Conservation (phyloP, 2,888 invertebrate species). For the Drosophila suboccidentalis region DNA sequence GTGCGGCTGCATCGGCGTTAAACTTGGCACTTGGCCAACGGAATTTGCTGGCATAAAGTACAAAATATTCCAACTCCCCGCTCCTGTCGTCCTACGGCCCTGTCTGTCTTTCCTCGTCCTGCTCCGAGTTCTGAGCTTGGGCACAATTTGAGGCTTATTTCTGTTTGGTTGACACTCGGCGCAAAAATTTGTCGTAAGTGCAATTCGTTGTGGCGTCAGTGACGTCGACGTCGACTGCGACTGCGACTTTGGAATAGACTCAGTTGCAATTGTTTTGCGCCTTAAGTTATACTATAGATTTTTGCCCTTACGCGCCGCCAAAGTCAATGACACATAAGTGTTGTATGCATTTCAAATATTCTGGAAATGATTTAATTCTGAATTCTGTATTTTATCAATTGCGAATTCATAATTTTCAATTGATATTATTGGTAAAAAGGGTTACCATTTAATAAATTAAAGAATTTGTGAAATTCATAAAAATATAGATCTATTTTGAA, state of each 20-base stretch:
- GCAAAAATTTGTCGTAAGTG: slow-evolving; percentile 76
- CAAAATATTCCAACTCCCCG: slow-evolving; percentile 71
- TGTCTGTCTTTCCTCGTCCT: slow-evolving; percentile 1
- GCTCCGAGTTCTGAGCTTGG: slow-evolving; percentile 36
- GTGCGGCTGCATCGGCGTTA: slow-evolving; percentile 68
- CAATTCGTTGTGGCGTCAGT: slow-evolving; percentile 72
- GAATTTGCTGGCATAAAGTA: slow-evolving; percentile 77
- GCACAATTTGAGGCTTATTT: slow-evolving; percentile 75
- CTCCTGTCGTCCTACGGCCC: not conserved
- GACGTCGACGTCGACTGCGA: slow-evolving; percentile 9
- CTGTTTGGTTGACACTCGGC: slow-evolving; percentile 71
- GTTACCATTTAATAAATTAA: too few species aligned
- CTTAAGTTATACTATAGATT: slow-evolving; percentile 48
- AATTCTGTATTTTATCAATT: slow-evolving; percentile 8
- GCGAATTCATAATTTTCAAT: too few species aligned
- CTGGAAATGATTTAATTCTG: not conserved
- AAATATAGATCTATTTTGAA: too few species aligned
- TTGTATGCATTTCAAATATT: not conserved
- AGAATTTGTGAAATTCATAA: too few species aligned
- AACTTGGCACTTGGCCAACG: slow-evolving; percentile 78
- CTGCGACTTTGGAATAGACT: slow-evolving; percentile 52
- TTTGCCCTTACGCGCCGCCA: slow-evolving; percentile 28
- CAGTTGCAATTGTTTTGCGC: slow-evolving; percentile 63
- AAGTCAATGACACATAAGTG: slow-evolving; percentile 49
- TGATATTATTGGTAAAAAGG: too few species aligned